A percentile compares a stretch with the other conserved stretches of the same genome.
These are phyloP conservation scores for Ceriagrion tenellum DNA, from an alignment of 2,888 invertebrate genomes.

Conservation along the genomic window DNA sequence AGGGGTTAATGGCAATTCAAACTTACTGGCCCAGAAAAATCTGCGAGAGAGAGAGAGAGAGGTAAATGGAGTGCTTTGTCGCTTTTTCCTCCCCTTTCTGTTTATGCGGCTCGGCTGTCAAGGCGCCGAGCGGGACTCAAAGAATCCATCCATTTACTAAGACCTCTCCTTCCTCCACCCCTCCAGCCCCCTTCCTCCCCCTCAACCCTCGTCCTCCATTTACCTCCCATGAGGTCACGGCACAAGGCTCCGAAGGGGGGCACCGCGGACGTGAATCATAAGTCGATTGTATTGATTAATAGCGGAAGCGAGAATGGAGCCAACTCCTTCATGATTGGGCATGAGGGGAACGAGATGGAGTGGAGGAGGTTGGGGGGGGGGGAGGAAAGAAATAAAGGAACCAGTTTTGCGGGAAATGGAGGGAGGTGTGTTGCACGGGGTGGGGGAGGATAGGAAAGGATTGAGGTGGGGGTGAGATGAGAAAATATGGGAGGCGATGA, in stretches of 20 bases:
- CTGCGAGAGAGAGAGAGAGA: neutral
- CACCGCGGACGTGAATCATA: slow-evolving; percentile 39
- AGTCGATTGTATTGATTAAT: slow-evolving; percentile 37
- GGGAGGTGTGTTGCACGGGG: neutral
- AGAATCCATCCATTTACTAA: neutral
- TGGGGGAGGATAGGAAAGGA: too few relatives aligned
- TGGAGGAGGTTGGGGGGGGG: neutral
- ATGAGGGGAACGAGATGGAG: neutral
- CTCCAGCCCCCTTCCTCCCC: neutral
- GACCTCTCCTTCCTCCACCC: neutral
- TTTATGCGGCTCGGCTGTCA: neutral
- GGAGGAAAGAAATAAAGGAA: neutral
- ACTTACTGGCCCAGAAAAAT: neutral
- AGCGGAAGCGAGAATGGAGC: slow-evolving; percentile 41
- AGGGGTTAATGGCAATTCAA: too few relatives aligned
- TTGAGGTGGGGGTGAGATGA: neutral
- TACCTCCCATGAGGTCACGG: neutral
- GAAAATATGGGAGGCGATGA: neutral
- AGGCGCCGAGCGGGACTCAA: neutral
- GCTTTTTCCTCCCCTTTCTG: neutral
- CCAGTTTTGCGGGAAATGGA: slow-evolving; percentile 11
- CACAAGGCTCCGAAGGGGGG: slow-evolving; percentile 21
- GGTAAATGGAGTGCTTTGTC: neutral
- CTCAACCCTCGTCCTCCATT: neutral
- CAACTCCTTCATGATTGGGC: slow-evolving; percentile 4